Evolutionary conservation across 2,888 invertebrate species (phyloP), one percentile per base, ranked within the genome.

Genomic region (Rhabditoides inermis): DNA sequence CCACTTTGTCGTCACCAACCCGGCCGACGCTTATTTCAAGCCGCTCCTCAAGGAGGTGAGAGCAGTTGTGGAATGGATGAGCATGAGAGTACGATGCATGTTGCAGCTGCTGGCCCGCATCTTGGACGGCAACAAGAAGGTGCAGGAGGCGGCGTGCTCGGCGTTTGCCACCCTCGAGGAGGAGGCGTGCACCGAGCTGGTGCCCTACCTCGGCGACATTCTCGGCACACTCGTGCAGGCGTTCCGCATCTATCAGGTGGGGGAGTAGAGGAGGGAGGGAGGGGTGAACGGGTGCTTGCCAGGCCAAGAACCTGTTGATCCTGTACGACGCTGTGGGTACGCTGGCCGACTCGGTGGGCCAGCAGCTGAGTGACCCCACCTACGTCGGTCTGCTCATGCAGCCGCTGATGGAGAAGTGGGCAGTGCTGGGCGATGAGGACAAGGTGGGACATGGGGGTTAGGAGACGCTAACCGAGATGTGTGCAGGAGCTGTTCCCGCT

Each of bases 151-250:
- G 0, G 98, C 98, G 0, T 98, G 98, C 77, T 94, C 94, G 1
- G 95, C 98, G 0, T 98, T 98, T 80, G 98, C 98, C 0, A 98
- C 95, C 0, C 82, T 98, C 2, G 98, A 98, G 77, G 98, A 98
- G 78, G 98, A 98, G 78, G 95, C 98, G 0, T 92, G 94, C 78
- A 92, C 91, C 1, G 94, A 95, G 79, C 82, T 98, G 25, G 94
- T 95, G 45, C 98, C 95, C 1, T 98, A 94, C 79, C 84, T 98
- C 63, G 88, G 88, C 61, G 91, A 87, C 77, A 95, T 98, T 65
- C 82, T 98, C 37, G 88, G 91, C 78, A 95, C 95, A 0, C 83
- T 98, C 15, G 94, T 98, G 12, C 90, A 87, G 78, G 98, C 98
- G 4, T 98, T 98, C 80, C 86, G 87, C 76, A 89, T 91, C 79